Base-by-base conservation (phyloP, 2,797 vertebrate species). In the Lutjanus campechanus region DNA sequence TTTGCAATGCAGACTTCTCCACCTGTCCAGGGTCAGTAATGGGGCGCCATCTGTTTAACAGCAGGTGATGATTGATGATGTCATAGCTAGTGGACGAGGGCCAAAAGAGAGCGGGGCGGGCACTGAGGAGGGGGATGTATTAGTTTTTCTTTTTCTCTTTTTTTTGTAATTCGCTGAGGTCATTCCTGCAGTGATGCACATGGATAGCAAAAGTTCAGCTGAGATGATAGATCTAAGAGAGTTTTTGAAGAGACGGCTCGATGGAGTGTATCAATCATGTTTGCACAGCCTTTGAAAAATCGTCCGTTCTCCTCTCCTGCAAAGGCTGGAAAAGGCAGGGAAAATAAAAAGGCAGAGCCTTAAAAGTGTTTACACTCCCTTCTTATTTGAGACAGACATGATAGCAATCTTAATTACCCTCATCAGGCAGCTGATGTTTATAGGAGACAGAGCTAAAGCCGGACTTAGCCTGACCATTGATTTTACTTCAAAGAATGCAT, bases 1-100 rank as follows among this genome's bases (percentile, higher is more conserved):
- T 81, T 76, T n/a, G 69, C 68, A 64, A 62, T 58, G 41, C 68
- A 81, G 65, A 46, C 71, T 29, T 66, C 56, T 76, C 75, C 60
- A 47, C 62, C 77, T 83, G 76, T 62, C 71, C 7, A 25, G 79
- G 78, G 86, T 89, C 83, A 79, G 56, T 84, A 74, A 67, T 74
- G 67, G 83, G 77, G 3, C 46, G 41, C 90, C 92, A 92, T 92
- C 90, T 93, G 92, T 80, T 89, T 68, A 83, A 72, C 86, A 91
- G 91, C 89, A 81, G 88, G 90, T 77, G 88, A 85, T 78, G 88
- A 88, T 56, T 78, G 83, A 85, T 92, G 89, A 89, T 87, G 86
- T 89, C 90, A 93, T 77, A 69, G 58, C 63, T 20, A 19, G 66
- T 71, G 69, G 79, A 87, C 73, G 11, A 55, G 44, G 53, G 65